Evolutionary conservation across 2,888 invertebrate genomes (phyloP).

Genomic region (Ryuthela nishihirai): DNA sequence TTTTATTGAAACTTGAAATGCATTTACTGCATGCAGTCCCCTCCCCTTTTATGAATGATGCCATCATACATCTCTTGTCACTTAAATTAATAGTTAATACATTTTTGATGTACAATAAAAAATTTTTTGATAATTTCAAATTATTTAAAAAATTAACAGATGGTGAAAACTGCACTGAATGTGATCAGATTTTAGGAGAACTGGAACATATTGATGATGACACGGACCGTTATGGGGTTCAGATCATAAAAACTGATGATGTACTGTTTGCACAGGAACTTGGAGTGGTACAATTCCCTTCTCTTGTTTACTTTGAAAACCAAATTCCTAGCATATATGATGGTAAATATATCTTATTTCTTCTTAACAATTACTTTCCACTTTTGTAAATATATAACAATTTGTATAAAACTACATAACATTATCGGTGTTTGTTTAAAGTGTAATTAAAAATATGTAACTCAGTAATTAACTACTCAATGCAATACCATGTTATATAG

Average conservation of each 20-base stretch:
- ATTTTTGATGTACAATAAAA: neutral
- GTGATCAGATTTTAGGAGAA: slow-evolving; percentile 77
- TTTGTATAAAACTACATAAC: no score
- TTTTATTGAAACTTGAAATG: no score
- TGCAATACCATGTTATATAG: no score
- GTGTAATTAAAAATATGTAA: no score
- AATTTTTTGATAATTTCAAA: neutral
- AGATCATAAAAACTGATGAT: slow-evolving; percentile 87
- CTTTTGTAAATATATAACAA: no score
- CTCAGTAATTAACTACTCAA: no score
- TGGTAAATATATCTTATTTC: slow-evolving; percentile 59
- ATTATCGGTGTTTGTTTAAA: no score
- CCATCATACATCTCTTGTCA: no score
- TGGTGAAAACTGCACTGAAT: slow-evolving; percentile 75
- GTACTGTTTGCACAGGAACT: slow-evolving; percentile 83
- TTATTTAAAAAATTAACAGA: no score
- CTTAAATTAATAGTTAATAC: neutral
- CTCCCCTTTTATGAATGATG: no score
- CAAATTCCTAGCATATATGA: slow-evolving; percentile 89
- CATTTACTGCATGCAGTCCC: no score
- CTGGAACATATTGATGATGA: slow-evolving; percentile 66
- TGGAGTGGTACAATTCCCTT: slow-evolving; percentile 86
- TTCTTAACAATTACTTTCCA: neutral
- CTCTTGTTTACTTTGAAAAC: slow-evolving; percentile 89
- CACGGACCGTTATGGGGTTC: slow-evolving; percentile 85